Percentiles rank a stretch among this genome's conserved stretches.
These are phyloP conservation scores for Sinosuthora webbiana DNA, from an alignment of 2,113 vertebrate species.

Conservation along the genomic window DNA sequence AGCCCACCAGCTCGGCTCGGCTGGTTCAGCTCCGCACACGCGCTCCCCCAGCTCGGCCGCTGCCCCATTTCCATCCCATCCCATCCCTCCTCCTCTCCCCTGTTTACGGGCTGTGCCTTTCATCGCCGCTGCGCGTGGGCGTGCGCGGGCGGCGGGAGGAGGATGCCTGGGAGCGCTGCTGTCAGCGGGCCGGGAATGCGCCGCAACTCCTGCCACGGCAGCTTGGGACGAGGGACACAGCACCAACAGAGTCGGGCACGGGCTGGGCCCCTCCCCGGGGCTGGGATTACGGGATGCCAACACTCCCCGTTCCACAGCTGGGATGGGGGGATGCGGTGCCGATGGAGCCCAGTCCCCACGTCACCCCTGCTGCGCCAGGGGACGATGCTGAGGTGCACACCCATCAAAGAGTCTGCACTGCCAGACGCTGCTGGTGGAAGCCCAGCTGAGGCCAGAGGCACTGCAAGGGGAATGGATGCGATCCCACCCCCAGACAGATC, in stretches of 20 bases:
- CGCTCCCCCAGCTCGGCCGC: not conserved
- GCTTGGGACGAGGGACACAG: not conserved
- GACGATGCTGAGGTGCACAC: accelerated
- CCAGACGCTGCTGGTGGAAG: not conserved
- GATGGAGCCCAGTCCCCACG: not conserved
- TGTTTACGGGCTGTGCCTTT: conserved; percentile 6
- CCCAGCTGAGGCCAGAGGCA: not conserved
- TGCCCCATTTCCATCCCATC: not conserved
- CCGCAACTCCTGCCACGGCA: not conserved
- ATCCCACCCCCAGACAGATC: not conserved
- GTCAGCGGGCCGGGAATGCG: not conserved
- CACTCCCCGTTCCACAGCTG: accelerated
- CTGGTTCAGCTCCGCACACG: not conserved
- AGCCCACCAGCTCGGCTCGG: not conserved
- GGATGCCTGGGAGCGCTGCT: conserved; percentile 19
- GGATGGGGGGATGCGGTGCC: not conserved
- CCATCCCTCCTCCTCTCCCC: not conserved
- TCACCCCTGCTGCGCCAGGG: accelerated
- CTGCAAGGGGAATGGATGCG: accelerated
- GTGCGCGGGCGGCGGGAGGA: not conserved
- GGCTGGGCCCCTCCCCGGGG: not conserved
- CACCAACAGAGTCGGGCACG: accelerated
- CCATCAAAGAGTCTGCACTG: accelerated
- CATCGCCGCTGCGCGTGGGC: not conserved
- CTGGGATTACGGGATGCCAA: accelerated